phyloP scores from a whole-genome alignment of 2,113 vertebrate genomes.

The Struthio camelus region DNA sequence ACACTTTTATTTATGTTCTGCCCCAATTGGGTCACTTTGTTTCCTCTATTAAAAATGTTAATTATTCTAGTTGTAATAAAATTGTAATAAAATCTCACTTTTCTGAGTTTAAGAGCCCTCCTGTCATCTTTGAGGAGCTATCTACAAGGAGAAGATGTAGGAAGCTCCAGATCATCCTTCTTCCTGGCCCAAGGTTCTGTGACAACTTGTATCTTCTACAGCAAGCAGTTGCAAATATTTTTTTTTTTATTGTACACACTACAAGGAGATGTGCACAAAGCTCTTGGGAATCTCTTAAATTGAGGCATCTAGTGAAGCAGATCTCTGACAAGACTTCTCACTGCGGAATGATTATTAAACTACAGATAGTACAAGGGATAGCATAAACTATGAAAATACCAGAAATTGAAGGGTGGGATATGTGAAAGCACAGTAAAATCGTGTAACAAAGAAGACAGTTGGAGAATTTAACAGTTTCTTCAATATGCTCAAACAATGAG shows the following conservation, averaged over 20 bases:
- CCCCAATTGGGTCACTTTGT: background rate
- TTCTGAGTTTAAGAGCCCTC: background rate
- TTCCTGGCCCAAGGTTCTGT: background rate
- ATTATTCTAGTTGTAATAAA: background rate
- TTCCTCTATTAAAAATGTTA: background rate
- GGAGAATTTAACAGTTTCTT: background rate
- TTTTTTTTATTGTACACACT: background rate
- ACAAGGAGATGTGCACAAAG: background rate
- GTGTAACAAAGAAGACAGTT: background rate
- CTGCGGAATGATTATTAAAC: background rate
- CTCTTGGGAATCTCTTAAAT: background rate
- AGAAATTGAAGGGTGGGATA: background rate
- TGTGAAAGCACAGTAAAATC: background rate
- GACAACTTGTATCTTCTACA: background rate
- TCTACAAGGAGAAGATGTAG: background rate
- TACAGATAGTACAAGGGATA: background rate
- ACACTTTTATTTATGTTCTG: background rate
- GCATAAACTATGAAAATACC: background rate
- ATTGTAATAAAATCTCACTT: background rate
- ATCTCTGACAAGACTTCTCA: background rate
- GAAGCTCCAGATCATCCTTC: background rate
- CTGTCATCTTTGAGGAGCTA: background rate
- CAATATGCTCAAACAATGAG: background rate
- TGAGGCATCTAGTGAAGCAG: background rate
- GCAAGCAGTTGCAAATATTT: background rate